These are phyloP conservation scores for Ictalurus punctatus DNA, from an alignment of 2,113 vertebrate species.

Conservation along the genomic window DNA sequence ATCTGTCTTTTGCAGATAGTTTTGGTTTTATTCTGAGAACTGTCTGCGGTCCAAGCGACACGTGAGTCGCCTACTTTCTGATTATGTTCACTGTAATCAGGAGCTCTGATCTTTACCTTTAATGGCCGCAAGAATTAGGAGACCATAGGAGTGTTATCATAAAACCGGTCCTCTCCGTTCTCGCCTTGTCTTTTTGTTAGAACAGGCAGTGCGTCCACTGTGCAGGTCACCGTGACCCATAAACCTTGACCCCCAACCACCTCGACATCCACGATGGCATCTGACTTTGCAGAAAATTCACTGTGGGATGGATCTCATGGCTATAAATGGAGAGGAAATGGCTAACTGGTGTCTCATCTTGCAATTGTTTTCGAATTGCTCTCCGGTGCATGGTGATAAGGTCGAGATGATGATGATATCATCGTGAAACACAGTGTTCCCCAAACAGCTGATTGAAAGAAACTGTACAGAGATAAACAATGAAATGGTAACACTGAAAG, in stretches of 20 bases:
- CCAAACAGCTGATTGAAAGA: conserved; percentile 15
- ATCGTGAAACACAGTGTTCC: neutral
- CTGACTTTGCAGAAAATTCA: neutral
- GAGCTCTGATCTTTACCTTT: neutral
- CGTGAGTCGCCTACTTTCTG: neutral
- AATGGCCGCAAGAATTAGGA: neutral
- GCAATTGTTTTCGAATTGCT: neutral
- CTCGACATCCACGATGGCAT: neutral
- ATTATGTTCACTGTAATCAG: neutral
- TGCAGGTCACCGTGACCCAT: neutral
- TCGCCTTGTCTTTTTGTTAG: neutral
- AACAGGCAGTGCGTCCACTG: neutral
- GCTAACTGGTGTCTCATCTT: neutral
- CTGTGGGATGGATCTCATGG: neutral
- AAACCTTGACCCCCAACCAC: neutral
- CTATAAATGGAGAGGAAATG: neutral
- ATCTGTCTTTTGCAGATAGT: neutral
- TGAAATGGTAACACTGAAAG: neutral
- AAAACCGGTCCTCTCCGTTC: neutral
- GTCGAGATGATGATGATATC: neutral
- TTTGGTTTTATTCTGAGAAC: neutral
- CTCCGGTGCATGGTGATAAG: neutral
- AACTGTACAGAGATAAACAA: neutral
- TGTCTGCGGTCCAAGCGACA: neutral
- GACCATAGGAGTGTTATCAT: neutral